Evolutionary conservation across 2,888 invertebrate species (phyloP).

Genomic region (Colostygia pectinataria): DNA sequence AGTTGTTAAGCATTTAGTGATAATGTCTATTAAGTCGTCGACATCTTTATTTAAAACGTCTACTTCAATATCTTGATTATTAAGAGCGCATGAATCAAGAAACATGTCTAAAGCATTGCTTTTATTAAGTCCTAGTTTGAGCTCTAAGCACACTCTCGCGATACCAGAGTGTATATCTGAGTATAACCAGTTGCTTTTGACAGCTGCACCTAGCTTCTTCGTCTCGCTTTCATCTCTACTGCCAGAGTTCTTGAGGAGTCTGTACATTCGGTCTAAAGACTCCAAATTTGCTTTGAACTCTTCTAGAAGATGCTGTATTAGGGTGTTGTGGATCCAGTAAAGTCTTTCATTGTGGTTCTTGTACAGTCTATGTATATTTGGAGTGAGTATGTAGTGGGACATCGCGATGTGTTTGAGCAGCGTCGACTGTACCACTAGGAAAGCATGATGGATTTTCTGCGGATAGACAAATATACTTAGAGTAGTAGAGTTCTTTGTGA

Average conservation of each 20-base stretch:
- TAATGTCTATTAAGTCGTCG: constrained; percentile 62
- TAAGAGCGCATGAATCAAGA: constrained; percentile 68
- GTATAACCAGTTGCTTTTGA: constrained; percentile 66
- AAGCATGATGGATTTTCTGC: constrained; percentile 78
- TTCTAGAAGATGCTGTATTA: constrained; percentile 53
- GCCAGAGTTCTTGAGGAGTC: constrained; percentile 67
- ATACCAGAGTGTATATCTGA: constrained; percentile 72
- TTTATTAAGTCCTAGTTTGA: constrained; percentile 65
- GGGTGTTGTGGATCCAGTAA: constrained; percentile 65
- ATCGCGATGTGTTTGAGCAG: constrained; percentile 70
- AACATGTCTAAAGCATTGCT: constrained; percentile 69
- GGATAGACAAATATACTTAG: constrained; percentile 41
- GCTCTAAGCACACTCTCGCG: constrained; percentile 62
- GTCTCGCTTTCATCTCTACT: constrained; percentile 43
- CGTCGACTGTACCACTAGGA: constrained; percentile 72
- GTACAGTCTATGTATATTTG: constrained; percentile 49
- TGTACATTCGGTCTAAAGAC: constrained; percentile 66
- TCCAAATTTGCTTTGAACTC: constrained; percentile 61
- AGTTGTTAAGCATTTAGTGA: constrained; percentile 62
- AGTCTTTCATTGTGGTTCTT: constrained; percentile 73
- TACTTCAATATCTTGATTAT: constrained; percentile 63
- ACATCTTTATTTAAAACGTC: constrained; percentile 65
- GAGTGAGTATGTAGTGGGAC: constrained; percentile 57
- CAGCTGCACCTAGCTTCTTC: constrained; percentile 56
- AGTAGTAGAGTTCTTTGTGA: no score